Conservation (phyloP, 2,113 vertebrate species). For the Varanus salvator region DNA sequence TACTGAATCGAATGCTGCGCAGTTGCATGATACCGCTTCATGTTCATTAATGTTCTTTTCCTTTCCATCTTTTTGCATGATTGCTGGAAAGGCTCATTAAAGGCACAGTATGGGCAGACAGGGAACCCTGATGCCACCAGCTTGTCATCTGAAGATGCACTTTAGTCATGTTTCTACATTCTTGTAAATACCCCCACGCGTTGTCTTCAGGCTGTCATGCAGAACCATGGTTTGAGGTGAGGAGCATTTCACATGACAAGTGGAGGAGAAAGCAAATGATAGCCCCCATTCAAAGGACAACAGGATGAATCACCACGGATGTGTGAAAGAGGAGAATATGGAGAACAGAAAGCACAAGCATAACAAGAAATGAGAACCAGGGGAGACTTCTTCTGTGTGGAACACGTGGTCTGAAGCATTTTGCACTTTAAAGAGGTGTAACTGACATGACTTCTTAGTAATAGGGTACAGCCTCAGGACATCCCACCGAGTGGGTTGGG, state of each 20-base stretch:
- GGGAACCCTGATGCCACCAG: slow-evolving; percentile 29
- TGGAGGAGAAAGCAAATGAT: not conserved
- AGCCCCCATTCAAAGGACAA: slow-evolving; percentile 13
- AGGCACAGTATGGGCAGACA: slow-evolving; percentile 24
- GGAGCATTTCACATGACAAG: not conserved
- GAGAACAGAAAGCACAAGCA: slow-evolving; percentile 57
- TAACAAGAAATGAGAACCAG: not conserved
- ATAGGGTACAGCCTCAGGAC: not conserved
- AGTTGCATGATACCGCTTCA: not conserved
- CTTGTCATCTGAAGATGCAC: slow-evolving; percentile 27
- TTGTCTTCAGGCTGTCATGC: slow-evolving; percentile 24
- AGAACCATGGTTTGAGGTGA: slow-evolving; percentile 43
- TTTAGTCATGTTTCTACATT: slow-evolving; percentile 52
- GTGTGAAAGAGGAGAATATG: slow-evolving; percentile 49
- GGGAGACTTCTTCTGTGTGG: not conserved
- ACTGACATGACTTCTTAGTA: not conserved
- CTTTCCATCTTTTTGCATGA: slow-evolving; percentile 53
- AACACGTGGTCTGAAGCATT: not conserved
- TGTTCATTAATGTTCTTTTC: slow-evolving; percentile 19
- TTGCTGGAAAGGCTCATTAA: slow-evolving; percentile 46
- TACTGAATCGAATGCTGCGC: slow-evolving; percentile 9
- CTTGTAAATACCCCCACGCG: slow-evolving; percentile 47
- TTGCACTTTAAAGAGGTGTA: not conserved
- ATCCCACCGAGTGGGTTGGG: not conserved
- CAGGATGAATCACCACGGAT: slow-evolving; percentile 42